Evolutionary conservation across 2,113 vertebrate genomes (phyloP), one percentile per base, ranked within the genome.

Genomic region (Caranx melampygus): DNA sequence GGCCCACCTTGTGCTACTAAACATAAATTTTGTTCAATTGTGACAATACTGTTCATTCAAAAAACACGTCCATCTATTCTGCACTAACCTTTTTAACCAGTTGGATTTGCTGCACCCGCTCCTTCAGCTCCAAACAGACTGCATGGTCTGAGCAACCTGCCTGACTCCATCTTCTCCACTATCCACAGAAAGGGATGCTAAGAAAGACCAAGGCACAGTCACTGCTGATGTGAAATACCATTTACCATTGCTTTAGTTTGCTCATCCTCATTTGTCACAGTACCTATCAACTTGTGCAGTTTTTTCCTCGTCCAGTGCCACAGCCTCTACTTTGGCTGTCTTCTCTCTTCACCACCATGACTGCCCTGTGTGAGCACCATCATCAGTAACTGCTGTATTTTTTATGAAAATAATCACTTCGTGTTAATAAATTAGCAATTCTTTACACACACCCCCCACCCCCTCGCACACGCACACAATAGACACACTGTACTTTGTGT

Each of bases 281-380:
- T 93, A 98, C 98, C 91, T 76, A 82, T 91, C 71, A 99, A 93
- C 21, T 82, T 93, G 74, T 95, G 92, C 44, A 97, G 87, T n/a
- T 34, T 95, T 95, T 15, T 91, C 90, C 6, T 90, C 85, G 76
- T 96, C 91, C 87, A 99, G 52, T 3, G 90, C 84, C 72, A 98
- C 78, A 13, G 94, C 95, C 79, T 95, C 94, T 37, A 98, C 96
- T 54, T 93, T 95, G n/a, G 91, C 67, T 26, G 95, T 94, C 79
- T 96, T 98, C 95, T 97, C n/a, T 99, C 94, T 97, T 99, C 40
- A 96, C 87, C 92, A 97, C 97, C 97, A 99, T 99, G 87, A 40
- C 60, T 64, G 78, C 63, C 60, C 34, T 82, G 69, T 20, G n/a
- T 61, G 79, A 88, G 20, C 12, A 63, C 13, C 10, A 74, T 1